Evolutionary conservation across 2,113 vertebrate genomes (phyloP).

Genomic region (Talpa occidentalis): DNA sequence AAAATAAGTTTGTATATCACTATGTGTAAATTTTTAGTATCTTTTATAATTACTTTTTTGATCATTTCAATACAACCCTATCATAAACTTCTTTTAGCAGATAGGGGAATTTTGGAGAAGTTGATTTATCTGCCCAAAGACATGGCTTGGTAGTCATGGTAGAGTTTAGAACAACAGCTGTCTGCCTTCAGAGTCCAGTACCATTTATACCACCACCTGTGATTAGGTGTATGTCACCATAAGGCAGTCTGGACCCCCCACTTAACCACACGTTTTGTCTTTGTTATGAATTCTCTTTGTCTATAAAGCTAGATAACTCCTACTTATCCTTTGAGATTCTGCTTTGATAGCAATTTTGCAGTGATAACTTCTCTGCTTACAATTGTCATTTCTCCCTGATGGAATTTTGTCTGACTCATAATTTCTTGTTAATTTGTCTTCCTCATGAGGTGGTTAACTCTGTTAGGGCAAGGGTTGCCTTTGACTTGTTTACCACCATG

Average conservation of each 20-base stretch:
- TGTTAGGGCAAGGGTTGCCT: neutral
- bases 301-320: neutral
- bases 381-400: neutral
- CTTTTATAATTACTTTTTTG: neutral
- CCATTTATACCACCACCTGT: neutral
- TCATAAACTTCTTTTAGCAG: neutral
- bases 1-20: neutral
- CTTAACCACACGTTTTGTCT: neutral
- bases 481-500: neutral
- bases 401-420: constrained; percentile 10
- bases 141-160: neutral
- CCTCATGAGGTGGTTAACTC: neutral
- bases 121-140: neutral
- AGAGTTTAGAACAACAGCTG: neutral
- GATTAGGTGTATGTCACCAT: neutral
- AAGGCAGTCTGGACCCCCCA: neutral
- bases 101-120: neutral
- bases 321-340: neutral
- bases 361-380: neutral
- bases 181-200: neutral
- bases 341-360: neutral
- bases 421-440: neutral
- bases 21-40: neutral
- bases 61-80: neutral
- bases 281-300: neutral